phyloP scores from a whole-genome alignment of 2,888 invertebrate genomes.

The Drosophila pegasa region DNA sequence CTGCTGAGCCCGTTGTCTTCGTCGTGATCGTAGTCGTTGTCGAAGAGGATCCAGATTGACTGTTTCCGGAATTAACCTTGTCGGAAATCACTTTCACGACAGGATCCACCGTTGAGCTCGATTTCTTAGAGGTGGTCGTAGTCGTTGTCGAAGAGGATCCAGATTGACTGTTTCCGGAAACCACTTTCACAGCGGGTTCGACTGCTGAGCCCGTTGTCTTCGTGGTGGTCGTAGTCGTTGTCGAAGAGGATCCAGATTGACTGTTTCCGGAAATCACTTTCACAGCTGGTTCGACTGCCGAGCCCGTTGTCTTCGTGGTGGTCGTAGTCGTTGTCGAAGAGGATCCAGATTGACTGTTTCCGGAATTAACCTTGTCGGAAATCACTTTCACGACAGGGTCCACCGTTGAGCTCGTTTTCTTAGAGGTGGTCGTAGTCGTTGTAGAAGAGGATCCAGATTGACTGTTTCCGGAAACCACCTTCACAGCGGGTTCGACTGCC shows the following conservation, averaged over 20 bases:
- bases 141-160: neutral
- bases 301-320: neutral
- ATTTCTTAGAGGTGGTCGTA: neutral
- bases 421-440: neutral
- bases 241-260: neutral
- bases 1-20: too few species aligned
- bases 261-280: neutral
- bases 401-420: neutral
- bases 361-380: neutral
- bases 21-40: neutral
- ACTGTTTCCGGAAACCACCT: neutral
- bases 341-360: neutral
- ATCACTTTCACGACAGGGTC: neutral
- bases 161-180: neutral
- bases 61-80: neutral
- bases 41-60: neutral
- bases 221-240: neutral
- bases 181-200: neutral
- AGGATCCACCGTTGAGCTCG: neutral
- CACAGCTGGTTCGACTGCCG: neutral
- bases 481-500: neutral
- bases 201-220: too few species aligned
- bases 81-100: neutral
- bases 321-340: constrained; percentile 6
- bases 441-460: neutral